These are phyloP conservation scores for Cyphomyrus plagiostoma DNA, from an alignment of 2,113 vertebrate genomes.

Conservation along the genomic window DNA sequence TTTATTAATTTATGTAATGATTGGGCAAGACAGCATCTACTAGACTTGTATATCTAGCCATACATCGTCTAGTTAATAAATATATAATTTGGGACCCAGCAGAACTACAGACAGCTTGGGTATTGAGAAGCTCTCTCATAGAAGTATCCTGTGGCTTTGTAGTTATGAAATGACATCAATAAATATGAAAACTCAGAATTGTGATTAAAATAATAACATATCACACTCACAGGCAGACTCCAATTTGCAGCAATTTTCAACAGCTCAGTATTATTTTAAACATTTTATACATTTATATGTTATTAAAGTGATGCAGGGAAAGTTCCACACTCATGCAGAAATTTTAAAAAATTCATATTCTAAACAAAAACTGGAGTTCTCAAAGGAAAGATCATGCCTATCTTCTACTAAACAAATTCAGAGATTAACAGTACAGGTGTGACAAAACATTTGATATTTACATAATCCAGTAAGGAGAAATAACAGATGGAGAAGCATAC, in stretches of 20 bases:
- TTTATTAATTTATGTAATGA: background rate
- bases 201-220: background rate
- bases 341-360: background rate
- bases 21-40: background rate
- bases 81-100: background rate
- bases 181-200: background rate
- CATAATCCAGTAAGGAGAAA: background rate
- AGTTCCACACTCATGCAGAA: background rate
- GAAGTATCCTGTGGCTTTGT: background rate
- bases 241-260: background rate
- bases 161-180: background rate
- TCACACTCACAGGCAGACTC: background rate
- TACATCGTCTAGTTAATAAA: background rate
- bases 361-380: background rate
- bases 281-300: background rate
- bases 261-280: background rate
- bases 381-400: background rate
- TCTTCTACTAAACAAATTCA: background rate
- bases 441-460: background rate
- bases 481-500: background rate
- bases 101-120: background rate
- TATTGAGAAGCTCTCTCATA: background rate
- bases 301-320: background rate
- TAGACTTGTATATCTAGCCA: background rate
- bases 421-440: background rate